Evolutionary conservation across 1,140 invertebrate genomes (phyloP).

Genomic region (Paralvinella palmiformis): DNA sequence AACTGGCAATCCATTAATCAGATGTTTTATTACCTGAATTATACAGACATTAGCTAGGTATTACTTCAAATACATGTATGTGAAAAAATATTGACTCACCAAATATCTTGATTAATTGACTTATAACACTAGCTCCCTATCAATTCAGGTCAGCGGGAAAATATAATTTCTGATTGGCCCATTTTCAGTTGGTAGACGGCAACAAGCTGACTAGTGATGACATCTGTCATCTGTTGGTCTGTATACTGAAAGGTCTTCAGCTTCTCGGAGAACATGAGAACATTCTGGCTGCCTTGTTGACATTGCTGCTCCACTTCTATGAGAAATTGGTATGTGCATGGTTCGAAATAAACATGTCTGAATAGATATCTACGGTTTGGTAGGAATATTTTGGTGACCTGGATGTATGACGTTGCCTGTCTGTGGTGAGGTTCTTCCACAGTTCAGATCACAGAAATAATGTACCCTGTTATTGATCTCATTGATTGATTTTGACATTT

Average conservation of each 20-base stretch:
- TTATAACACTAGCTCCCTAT: no score
- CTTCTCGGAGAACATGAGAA: slow-evolving; percentile 71
- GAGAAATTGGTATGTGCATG: slow-evolving; percentile 66
- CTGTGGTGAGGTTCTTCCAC: background rate
- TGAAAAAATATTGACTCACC: no score
- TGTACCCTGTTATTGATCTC: background rate
- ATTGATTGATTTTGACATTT: slow-evolving; percentile 43
- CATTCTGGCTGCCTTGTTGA: slow-evolving; percentile 64
- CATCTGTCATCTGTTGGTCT: slow-evolving; percentile 30
- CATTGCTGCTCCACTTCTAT: slow-evolving; percentile 70
- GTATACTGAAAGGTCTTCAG: slow-evolving; percentile 37
- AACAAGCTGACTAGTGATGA: slow-evolving; percentile 27
- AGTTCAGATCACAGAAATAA: background rate
- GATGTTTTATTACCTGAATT: background rate
- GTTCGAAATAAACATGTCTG: no score
- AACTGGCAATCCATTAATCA: background rate
- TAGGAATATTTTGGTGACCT: no score
- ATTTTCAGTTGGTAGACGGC: slow-evolving; percentile 33
- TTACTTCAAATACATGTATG: no score
- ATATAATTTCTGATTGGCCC: slow-evolving; percentile 54
- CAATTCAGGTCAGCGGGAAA: no score
- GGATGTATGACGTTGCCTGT: no score
- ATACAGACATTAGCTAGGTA: no score
- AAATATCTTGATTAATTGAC: no score
- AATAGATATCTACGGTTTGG: no score